Evolutionary conservation across 2,113 vertebrate species (phyloP), one percentile per base, ranked within the genome.

Genomic region (Fulica atra): DNA sequence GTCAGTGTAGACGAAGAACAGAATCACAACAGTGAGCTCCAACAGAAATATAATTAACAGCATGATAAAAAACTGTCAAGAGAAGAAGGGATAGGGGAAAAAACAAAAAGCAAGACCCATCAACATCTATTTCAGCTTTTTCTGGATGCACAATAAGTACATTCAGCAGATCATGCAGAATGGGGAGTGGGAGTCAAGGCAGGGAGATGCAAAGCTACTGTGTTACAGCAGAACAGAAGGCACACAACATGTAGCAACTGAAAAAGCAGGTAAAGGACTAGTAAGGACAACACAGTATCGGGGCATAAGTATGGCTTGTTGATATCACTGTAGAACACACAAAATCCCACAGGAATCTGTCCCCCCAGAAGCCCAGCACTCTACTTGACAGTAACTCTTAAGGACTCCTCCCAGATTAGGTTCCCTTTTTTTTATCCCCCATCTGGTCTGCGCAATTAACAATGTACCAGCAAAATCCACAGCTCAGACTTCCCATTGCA

Each of bases 1-100:
- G 88, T 99, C 99, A 2, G 98, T 99, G 97, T 99, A 99, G 96
- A 98, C 98, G 70, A 99, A 99, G 98, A 99, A 99, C n/a, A 99
- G 98, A 97, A 99, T 98, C 92, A 99, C 98, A 80, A 98, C 98
- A 76, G 98, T 98, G 95, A 99, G 98, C 96, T 99, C 99, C 97
- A 99, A 97, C 96, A 99, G 98, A 97, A 99, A 98, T 97, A 99
- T 98, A 94, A 99, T 98, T 95, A 99, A 98, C 91, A 99, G 98
- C 96, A 99, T 95, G 97, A 99, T 98, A 95, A 99, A 99, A 98
- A 99, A 99, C 99, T 99, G 98, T 46, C 86, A 96, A 97, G 94
- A 97, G 84, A 98, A 88, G 95, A 91, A 91, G 65, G 96, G 66
- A 51, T 15, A 17, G 74, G 65, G 48, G 8, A 80, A 85, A 86